Percentiles rank a stretch among this genome's conserved stretches.
These are phyloP conservation scores for Acholoe squamosa DNA, from an alignment of 2,888 invertebrate species.

Conservation along the genomic window DNA sequence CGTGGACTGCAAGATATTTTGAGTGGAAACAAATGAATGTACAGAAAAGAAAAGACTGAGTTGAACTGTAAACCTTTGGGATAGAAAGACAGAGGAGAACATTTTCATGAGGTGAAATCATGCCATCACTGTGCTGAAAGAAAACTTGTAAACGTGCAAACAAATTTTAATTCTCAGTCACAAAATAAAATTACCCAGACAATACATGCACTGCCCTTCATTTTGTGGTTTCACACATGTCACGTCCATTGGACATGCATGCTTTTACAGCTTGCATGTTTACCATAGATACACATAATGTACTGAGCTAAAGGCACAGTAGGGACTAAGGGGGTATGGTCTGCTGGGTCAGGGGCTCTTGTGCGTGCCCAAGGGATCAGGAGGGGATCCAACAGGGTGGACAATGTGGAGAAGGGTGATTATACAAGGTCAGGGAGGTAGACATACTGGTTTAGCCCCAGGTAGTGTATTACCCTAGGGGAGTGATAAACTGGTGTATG, in stretches of 20 bases:
- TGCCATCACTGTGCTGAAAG: no score
- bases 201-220: background rate
- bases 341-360: background rate
- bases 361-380: background rate
- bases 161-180: no score
- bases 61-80: no score
- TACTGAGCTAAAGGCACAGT: background rate
- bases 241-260: background rate
- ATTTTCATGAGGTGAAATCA: no score
- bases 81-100: no score
- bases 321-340: background rate
- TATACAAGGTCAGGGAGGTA: background rate
- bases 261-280: constrained; percentile 15
- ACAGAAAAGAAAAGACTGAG: no score
- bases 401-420: background rate
- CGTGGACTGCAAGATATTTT: no score
- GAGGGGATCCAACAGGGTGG: background rate
- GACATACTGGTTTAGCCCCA: background rate
- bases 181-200: background rate
- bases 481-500: no score
- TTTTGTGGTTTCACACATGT: background rate
- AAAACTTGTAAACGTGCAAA: no score
- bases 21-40: no score
- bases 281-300: background rate
- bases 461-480: background rate